phyloP scores from a whole-genome alignment of 2,888 invertebrate genomes.

The Macrophya annulata region DNA sequence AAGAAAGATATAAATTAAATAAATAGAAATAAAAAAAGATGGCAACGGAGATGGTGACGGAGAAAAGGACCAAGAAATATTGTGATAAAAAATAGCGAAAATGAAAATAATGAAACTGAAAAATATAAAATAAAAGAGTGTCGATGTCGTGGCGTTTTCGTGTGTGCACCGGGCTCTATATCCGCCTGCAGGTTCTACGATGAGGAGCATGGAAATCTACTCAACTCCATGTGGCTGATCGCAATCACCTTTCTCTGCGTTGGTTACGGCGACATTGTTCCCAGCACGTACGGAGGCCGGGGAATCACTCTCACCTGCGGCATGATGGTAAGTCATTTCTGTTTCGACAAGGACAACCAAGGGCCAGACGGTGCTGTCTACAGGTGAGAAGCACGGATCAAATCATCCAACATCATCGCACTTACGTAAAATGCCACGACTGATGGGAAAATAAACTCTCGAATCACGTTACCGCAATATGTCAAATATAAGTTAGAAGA shows the following conservation, averaged over 20 bases:
- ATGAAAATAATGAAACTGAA: slow-evolving; percentile 34
- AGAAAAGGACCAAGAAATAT: slow-evolving; percentile 27
- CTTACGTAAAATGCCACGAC: slow-evolving; percentile 1
- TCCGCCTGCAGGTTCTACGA: slow-evolving; percentile 91
- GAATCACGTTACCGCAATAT: neutral
- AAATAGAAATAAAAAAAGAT: neutral
- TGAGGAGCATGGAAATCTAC: slow-evolving; percentile 96
- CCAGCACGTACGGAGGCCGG: slow-evolving; percentile 98
- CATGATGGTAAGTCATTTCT: slow-evolving; percentile 91
- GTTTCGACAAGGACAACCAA: slow-evolving; percentile 12
- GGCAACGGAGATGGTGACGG: slow-evolving; percentile 41
- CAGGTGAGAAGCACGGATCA: slow-evolving; percentile 46
- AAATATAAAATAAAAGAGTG: slow-evolving; percentile 42
- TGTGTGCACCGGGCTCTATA: slow-evolving; percentile 56
- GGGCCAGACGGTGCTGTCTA: slow-evolving; percentile 29
- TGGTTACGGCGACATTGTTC: slow-evolving; percentile 99
- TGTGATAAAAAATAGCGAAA: neutral
- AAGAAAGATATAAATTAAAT: neutral
- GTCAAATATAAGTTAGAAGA: neutral
- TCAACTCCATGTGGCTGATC: slow-evolving; percentile 99
- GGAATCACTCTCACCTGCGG: slow-evolving; percentile 98
- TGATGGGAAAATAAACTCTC: neutral
- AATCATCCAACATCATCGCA: slow-evolving; percentile 22
- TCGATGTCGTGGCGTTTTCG: slow-evolving; percentile 51
- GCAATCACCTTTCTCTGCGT: slow-evolving; percentile 99